Base-by-base conservation (phyloP, 2,888 invertebrate species). In the Julus scandinavius region DNA sequence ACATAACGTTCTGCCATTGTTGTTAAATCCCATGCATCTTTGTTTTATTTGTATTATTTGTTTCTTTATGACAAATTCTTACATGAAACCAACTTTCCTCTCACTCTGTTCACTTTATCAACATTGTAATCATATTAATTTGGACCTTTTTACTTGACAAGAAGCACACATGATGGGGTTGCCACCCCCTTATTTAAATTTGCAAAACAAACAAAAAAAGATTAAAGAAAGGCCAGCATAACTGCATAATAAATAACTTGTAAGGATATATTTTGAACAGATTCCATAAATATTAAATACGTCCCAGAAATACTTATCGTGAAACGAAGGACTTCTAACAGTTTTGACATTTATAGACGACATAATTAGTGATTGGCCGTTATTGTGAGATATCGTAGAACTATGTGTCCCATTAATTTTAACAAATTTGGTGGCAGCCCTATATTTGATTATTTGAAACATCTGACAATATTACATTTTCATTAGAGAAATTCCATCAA, bases 1-100 rank as follows among this genome's bases (percentile, higher is more conserved):
- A 80, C 80, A 80, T 80, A 80, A 80, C 80, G 29, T 80, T 80
- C 80, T 80, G 29, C 80, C 80, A 80, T 80, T 80, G 80, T 80
- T 80, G 80, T 80, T 80, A 80, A 80, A 80, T 38, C 80, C 80
- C 38, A 80, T 80, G 80, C 80, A 80, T 80, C 80, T 80, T 80
- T 80, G 38, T 80, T 80, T 80, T 80, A 80, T 15, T 38, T 80
- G 80, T 80, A 80, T 80, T 80, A 80, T 80, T 80, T 80, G 80
- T 80, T 80, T 80, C 80, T 40, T 80, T 40, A 80, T 80, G 80
- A 80, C 80, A 80, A 80, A 80, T 80, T 38, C 80, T 80, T 80
- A 80, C 80, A 80, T 80, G 80, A 80, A 13, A 29, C 38, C 29
- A 29, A 72, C 13, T 80, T 80, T 29, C 7, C 29, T 72, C 15